phyloP scores from a whole-genome alignment of 1,140 invertebrate genomes.

The Drosophila sproati region DNA sequence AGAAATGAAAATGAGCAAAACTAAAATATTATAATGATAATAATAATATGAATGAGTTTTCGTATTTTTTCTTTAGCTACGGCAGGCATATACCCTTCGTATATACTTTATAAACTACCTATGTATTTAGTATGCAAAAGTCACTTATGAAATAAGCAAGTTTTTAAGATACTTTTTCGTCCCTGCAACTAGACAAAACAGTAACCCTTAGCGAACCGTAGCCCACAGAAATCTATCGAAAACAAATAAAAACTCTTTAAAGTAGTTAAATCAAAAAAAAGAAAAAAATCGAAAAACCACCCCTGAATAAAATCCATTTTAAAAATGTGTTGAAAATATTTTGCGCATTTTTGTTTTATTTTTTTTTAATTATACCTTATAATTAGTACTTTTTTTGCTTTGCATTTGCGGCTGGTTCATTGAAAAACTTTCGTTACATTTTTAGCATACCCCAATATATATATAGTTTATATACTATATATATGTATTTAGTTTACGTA shows the following conservation, averaged over 20 bases:
- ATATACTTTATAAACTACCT: conserved; percentile 57
- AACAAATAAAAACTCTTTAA: neutral
- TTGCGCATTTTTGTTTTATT: conserved; percentile 15
- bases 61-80: conserved; percentile 22
- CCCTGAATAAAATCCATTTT: conserved; percentile 14
- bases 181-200: neutral
- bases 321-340: conserved; percentile 1
- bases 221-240: neutral
- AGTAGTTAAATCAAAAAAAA: neutral
- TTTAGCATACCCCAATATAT: conserved; percentile 19
- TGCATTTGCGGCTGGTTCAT: conserved; percentile 48
- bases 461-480: conserved; percentile 4
- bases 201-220: conserved; percentile 5
- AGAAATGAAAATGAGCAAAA: neutral
- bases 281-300: neutral
- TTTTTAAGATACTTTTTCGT: conserved; percentile 64
- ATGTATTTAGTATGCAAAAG: conserved; percentile 72
- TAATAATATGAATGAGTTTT: neutral
- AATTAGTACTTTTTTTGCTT: conserved; percentile 26
- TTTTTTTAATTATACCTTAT: conserved; percentile 26
- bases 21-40: neutral
- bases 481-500: conserved; percentile 28
- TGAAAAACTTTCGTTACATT: conserved; percentile 63
- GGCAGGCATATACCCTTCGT: conserved; percentile 29
- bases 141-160: conserved; percentile 80